Evolutionary conservation across 2,113 vertebrate species (phyloP).

Genomic region (Aepyceros melampus): DNA sequence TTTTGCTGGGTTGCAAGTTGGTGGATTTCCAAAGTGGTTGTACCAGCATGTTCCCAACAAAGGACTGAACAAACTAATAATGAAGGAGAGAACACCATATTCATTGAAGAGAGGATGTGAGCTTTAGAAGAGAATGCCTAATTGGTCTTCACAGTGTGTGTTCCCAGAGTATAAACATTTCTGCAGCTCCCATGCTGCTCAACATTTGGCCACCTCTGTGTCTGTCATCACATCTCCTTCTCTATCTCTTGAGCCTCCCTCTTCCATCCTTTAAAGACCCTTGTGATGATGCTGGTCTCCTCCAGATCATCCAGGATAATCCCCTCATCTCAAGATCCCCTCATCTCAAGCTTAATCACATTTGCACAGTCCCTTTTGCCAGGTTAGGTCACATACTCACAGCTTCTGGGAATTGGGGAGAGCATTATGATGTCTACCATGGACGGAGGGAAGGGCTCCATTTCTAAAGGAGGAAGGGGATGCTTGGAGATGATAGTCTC

Average conservation of each 20-base stretch:
- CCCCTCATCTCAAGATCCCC: neutral
- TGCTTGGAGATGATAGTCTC: neutral
- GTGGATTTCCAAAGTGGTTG: conserved; percentile 14
- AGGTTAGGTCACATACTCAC: neutral
- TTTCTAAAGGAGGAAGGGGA: conserved; percentile 12
- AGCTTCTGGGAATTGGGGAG: neutral
- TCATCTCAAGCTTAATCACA: neutral
- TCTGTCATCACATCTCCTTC: neutral
- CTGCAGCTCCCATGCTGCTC: neutral
- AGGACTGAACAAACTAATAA: neutral
- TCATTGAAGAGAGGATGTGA: neutral
- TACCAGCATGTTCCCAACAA: neutral
- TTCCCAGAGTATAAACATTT: neutral
- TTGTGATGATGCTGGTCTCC: neutral
- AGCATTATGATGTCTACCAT: neutral
- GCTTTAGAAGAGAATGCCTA: conserved; percentile 6
- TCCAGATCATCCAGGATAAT: neutral
- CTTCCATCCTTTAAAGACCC: neutral
- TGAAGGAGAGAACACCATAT: neutral
- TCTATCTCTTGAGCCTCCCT: neutral
- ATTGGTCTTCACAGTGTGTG: conserved; percentile 24
- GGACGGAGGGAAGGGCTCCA: neutral
- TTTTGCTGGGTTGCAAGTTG: conserved; percentile 37
- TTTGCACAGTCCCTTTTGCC: neutral
- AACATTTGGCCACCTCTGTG: neutral